A percentile compares a stretch with the other conserved stretches of the same genome.
Conservation (phyloP, 2,113 vertebrate species). For the Passerina amoena region DNA sequence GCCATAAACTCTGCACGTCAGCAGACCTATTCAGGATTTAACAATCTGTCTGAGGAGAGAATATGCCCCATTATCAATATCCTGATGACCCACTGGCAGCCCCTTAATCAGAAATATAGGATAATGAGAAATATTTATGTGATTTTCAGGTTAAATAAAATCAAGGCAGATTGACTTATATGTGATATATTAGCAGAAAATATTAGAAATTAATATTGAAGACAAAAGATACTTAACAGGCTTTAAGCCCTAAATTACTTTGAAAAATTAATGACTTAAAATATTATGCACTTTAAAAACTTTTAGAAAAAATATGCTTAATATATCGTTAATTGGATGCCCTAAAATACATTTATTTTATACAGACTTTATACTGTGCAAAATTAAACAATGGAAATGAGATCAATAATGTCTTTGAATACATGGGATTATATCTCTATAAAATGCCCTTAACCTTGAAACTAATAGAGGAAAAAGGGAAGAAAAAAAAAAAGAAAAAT, state of each 20-base stretch:
- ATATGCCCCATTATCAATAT: not conserved
- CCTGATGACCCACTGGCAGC: not conserved
- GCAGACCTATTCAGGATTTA: not conserved
- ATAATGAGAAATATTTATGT: not conserved
- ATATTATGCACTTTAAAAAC: not conserved
- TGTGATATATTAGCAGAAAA: not conserved
- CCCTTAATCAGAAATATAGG: not conserved
- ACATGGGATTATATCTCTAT: not conserved
- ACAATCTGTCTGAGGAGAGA: not conserved
- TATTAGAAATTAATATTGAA: conserved; percentile 3
- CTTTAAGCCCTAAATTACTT: conserved; percentile 1
- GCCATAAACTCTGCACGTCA: not conserved
- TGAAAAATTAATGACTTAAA: conserved; percentile 11
- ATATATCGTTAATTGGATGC: not conserved
- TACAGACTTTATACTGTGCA: not conserved
- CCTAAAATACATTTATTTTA: not conserved
- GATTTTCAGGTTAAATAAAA: conserved; percentile 20
- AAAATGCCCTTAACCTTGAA: not conserved
- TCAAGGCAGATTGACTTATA: not conserved
- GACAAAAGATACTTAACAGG: not conserved
- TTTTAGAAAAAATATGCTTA: not conserved
- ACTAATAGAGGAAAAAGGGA: not conserved
- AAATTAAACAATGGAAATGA: conserved; percentile 19
- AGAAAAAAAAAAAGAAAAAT: not conserved
- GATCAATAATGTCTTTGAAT: not conserved